phyloP scores from a whole-genome alignment of 2,888 invertebrate species.

The Serrognathus titanus region DNA sequence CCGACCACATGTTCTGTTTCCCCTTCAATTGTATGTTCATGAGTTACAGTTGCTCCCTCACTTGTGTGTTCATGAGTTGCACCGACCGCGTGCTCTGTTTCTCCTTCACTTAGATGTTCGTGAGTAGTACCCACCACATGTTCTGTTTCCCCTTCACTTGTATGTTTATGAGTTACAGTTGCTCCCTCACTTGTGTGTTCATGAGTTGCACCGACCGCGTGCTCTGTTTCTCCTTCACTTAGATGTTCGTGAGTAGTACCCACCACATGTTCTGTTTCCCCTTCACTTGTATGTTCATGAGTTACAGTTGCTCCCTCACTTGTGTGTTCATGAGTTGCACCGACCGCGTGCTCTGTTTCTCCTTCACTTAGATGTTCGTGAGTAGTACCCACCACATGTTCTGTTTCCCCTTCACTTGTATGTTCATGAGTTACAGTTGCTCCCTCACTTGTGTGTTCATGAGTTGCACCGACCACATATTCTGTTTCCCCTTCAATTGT shows the following conservation, averaged over 20 bases:
- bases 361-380: too few relatives aligned
- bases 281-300: background rate
- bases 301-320: background rate
- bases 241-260: too few relatives aligned
- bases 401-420: too few relatives aligned
- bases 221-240: background rate
- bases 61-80: background rate
- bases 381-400: too few relatives aligned
- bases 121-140: background rate
- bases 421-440: background rate
- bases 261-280: background rate
- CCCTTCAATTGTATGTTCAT: background rate
- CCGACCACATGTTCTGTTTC: too few relatives aligned
- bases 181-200: background rate
- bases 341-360: background rate
- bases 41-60: background rate
- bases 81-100: background rate
- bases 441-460: background rate
- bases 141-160: background rate
- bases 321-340: background rate
- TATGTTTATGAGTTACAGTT: background rate
- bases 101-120: background rate
- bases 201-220: too few relatives aligned
- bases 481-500: background rate
- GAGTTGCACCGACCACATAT: background rate